These are phyloP conservation scores for Craterocephalus amniculus DNA, from an alignment of 2,797 vertebrate species.

Conservation along the genomic window DNA sequence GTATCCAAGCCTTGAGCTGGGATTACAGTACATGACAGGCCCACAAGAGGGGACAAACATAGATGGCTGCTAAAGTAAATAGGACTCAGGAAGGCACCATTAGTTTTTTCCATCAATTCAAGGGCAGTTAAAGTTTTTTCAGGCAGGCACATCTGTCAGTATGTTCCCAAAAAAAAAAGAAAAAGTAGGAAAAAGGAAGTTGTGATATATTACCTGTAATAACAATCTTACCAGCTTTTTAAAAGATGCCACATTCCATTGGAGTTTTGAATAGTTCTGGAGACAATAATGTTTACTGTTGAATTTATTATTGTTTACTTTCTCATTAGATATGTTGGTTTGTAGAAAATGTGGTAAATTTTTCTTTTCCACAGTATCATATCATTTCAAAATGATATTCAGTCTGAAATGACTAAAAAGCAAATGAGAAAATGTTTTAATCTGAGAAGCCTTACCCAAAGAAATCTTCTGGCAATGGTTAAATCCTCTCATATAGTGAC, in stretches of 20 bases:
- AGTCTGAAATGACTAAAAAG: too few species aligned
- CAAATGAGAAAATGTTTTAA: background rate
- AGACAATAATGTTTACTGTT: background rate
- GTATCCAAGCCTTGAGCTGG: conserved; percentile 44
- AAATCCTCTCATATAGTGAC: conserved; percentile 5
- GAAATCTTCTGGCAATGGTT: background rate
- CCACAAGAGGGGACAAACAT: conserved; percentile 47
- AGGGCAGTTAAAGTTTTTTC: conserved; percentile 13
- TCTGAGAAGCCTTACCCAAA: background rate
- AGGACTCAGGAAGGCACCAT: conserved; percentile 36
- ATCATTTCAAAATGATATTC: background rate
- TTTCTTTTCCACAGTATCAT: background rate
- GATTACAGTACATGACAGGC: conserved; percentile 38
- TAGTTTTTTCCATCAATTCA: conserved; percentile 18
- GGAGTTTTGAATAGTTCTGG: background rate
- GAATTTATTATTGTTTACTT: conserved; percentile 1
- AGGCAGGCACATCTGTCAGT: conserved; percentile 7
- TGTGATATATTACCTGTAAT: background rate
- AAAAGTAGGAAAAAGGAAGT: too few species aligned
- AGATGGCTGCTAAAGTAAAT: conserved; percentile 52
- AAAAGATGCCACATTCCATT: background rate
- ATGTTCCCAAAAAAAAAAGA: background rate
- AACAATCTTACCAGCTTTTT: background rate
- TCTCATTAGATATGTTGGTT: background rate
- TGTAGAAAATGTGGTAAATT: background rate